Percentiles rank a stretch among this genome's conserved stretches.
These are phyloP conservation scores for Aurelia coerulea DNA, from an alignment of 30 jellyfish, hydroid and myxozoan species.

Conservation along the genomic window DNA sequence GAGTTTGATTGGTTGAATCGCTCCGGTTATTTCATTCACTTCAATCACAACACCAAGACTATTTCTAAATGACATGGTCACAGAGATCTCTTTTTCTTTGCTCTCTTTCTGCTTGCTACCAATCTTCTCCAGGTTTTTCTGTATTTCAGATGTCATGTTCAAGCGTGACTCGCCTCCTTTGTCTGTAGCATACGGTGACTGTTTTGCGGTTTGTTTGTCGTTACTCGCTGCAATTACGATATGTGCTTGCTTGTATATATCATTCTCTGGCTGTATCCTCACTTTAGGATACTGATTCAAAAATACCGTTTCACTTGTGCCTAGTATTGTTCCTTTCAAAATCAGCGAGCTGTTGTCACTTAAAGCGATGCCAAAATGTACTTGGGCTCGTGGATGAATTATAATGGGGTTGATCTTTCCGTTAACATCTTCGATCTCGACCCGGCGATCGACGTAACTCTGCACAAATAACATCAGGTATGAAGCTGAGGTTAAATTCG, in stretches of 20 bases:
- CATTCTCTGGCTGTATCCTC: constrained; percentile 71
- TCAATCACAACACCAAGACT: constrained; percentile 45
- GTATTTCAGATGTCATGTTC: constrained; percentile 34
- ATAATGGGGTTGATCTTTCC: constrained; percentile 79
- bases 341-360: constrained; percentile 63
- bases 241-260: constrained; percentile 78
- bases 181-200: constrained; percentile 27
- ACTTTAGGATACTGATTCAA: constrained; percentile 65
- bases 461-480: constrained; percentile 79
- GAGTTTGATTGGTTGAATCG: constrained; percentile 68
- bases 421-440: constrained; percentile 79
- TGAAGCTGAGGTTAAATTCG: constrained; percentile 47
- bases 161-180: constrained; percentile 52
- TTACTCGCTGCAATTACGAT: constrained; percentile 34
- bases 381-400: constrained; percentile 71
- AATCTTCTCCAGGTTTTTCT: constrained; percentile 1
- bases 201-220: constrained; percentile 33
- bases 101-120: constrained; percentile 1
- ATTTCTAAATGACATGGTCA: constrained; percentile 48
- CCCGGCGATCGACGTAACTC: constrained; percentile 69
- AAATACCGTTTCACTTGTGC: constrained; percentile 55
- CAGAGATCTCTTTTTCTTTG: constrained; percentile 24
- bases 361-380: constrained; percentile 79
- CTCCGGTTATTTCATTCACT: constrained; percentile 85
- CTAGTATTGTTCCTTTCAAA: constrained; percentile 71